phyloP scores from a whole-genome alignment of 1,140 invertebrate genomes.

The Drosophila parvula region DNA sequence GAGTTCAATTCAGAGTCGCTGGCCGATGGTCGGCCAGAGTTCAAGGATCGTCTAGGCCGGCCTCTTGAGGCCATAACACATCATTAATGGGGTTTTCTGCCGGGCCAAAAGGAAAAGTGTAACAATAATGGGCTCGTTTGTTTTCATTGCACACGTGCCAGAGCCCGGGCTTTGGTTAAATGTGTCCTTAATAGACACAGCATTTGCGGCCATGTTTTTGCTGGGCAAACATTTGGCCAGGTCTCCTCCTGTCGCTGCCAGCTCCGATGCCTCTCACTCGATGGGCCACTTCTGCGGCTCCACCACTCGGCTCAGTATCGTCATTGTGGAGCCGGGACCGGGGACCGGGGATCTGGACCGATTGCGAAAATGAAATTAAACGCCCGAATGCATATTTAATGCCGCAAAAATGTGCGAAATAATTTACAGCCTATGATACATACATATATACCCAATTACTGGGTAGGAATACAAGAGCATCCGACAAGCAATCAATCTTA shows the following conservation, averaged over 20 bases:
- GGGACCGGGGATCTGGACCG: background rate
- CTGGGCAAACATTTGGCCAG: conserved; percentile 45
- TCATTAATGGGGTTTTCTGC: conserved; percentile 55
- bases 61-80: conserved; percentile 58
- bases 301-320: conserved; percentile 21
- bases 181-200: conserved; percentile 68
- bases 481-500: background rate
- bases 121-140: conserved; percentile 76
- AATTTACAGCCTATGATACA: conserved; percentile 27
- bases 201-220: conserved; percentile 65
- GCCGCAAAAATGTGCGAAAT: conserved; percentile 44
- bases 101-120: conserved; percentile 43
- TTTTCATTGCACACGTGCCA: conserved; percentile 68
- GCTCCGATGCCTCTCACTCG: conserved; percentile 3
- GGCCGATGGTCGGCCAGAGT: conserved; percentile 32
- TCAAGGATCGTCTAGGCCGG: conserved; percentile 50
- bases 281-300: conserved; percentile 27
- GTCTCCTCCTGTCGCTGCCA: conserved; percentile 16
- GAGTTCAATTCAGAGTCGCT: conserved; percentile 64
- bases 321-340: background rate
- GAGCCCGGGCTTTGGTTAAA: conserved; percentile 53
- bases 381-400: conserved; percentile 47
- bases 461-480: background rate
- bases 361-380: conserved; percentile 51
- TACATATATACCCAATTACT: background rate